These are phyloP conservation scores for Gracilinanus agilis DNA, from an alignment of 2,113 vertebrate genomes.

Conservation along the genomic window DNA sequence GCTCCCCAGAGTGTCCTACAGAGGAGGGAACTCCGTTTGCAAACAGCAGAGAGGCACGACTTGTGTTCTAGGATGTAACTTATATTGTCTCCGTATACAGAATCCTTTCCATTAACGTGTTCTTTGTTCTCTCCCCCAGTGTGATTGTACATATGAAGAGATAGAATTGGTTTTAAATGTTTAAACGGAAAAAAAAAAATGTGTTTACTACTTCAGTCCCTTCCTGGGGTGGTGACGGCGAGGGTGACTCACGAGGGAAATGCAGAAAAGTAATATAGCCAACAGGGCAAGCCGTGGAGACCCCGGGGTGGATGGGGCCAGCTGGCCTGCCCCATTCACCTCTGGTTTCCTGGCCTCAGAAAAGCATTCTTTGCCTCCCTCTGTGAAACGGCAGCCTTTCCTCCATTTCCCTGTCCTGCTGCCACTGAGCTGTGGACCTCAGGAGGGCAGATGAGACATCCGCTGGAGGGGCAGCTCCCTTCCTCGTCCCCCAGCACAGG, in stretches of 20 bases:
- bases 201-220: constrained; percentile 81
- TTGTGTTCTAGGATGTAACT: constrained; percentile 87
- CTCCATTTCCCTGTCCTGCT: neutral
- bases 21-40: constrained; percentile 69
- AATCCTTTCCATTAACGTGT: constrained; percentile 84
- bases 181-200: constrained; percentile 72
- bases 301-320: constrained; percentile 69
- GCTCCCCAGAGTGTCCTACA: neutral
- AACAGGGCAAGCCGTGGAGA: constrained; percentile 45
- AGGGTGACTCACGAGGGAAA: constrained; percentile 76
- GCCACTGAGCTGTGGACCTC: neutral
- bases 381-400: neutral
- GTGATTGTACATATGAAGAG: constrained; percentile 88
- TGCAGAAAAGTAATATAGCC: constrained; percentile 81
- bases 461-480: neutral
- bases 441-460: neutral
- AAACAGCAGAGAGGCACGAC: constrained; percentile 79
- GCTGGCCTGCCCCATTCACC: constrained; percentile 74
- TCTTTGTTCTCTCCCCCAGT: constrained; percentile 43
- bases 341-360: neutral
- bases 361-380: neutral
- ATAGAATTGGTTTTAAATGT: constrained; percentile 86
- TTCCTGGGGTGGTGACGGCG: constrained; percentile 77
- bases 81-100: constrained; percentile 89
- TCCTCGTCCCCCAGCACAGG: neutral